Conservation (phyloP, 2,888 invertebrate species). For the Diaperis boleti region DNA sequence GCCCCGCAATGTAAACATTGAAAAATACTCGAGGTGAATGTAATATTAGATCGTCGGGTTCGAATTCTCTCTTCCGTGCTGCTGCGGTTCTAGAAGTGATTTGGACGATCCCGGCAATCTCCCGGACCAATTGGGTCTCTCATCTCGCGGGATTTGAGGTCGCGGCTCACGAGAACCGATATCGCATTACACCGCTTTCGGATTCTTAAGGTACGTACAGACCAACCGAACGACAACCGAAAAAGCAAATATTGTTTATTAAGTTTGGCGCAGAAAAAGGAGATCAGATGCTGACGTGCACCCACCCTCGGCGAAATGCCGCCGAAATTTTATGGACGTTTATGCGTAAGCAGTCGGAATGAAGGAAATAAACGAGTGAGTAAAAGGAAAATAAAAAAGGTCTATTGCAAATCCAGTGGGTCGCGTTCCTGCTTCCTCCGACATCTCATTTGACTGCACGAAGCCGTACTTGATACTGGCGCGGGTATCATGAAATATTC, state of each 20-base stretch:
- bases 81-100: conserved; percentile 61
- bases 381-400: conserved; percentile 63
- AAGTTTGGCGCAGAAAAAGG: no score
- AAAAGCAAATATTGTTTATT: no score
- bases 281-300: no score
- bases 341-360: conserved; percentile 63
- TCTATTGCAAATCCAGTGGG: conserved; percentile 62
- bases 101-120: conserved; percentile 61
- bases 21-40: conserved; percentile 65
- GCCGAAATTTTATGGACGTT: conserved; percentile 65
- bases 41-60: conserved; percentile 58
- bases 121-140: conserved; percentile 62
- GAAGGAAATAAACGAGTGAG: conserved; percentile 62
- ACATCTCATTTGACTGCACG: conserved; percentile 62
- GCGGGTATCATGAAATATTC: conserved; percentile 68
- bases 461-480: conserved; percentile 63
- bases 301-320: no score
- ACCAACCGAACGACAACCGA: no score
- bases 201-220: conserved; percentile 64
- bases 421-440: conserved; percentile 59
- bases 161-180: conserved; percentile 57
- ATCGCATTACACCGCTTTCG: conserved; percentile 63
- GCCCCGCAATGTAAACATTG: conserved; percentile 65
- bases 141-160: conserved; percentile 61
- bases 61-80: conserved; percentile 47